Evolutionary conservation across 2,113 vertebrate species (phyloP).

Genomic region (Hyperopisus bebe): DNA sequence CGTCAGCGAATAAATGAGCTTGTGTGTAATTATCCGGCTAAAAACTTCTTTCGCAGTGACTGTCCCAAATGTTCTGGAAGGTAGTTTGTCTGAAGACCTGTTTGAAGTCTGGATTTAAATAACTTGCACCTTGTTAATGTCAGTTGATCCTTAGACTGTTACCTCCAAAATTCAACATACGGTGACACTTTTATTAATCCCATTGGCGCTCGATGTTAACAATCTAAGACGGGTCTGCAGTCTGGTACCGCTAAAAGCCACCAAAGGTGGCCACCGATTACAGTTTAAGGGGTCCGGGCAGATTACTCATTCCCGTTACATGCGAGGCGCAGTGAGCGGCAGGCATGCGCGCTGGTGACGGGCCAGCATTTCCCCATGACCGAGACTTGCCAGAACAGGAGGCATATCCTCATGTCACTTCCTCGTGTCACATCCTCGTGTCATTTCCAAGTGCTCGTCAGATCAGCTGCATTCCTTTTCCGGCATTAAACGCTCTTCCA

Average conservation of each 20-base stretch:
- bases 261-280: not conserved
- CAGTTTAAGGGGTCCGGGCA: not conserved
- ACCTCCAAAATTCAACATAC: not conserved
- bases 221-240: not conserved
- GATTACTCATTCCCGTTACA: not conserved
- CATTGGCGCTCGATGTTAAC: no score
- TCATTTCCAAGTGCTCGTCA: not conserved
- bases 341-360: not conserved
- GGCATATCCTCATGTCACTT: no score
- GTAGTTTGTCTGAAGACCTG: not conserved
- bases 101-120: not conserved
- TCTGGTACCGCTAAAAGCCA: not conserved
- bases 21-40: not conserved
- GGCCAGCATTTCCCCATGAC: constrained; percentile 9
- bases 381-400: constrained; percentile 32
- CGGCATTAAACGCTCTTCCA: constrained; percentile 18
- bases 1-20: not conserved
- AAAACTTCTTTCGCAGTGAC: not conserved
- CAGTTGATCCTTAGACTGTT: not conserved
- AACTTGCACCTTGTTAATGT: not conserved
- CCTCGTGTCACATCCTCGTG: not conserved
- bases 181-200: not conserved
- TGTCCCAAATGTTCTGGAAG: not conserved
- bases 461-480: constrained; percentile 35
- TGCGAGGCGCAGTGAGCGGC: not conserved